These are phyloP conservation scores for Tachycineta bicolor DNA, from an alignment of 2,113 vertebrate species.

Conservation along the genomic window DNA sequence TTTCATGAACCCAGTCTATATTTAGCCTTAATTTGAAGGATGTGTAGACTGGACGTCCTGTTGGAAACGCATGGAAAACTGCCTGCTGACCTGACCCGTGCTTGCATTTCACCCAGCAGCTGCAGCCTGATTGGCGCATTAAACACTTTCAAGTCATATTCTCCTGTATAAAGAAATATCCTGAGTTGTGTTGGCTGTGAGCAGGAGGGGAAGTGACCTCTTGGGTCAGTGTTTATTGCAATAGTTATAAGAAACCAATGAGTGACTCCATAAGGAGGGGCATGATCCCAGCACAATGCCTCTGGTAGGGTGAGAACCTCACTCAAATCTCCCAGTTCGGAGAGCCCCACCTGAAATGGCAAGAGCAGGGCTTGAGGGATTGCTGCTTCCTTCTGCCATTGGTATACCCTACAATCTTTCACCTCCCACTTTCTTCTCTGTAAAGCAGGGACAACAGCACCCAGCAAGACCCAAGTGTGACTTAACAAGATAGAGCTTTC, in stretches of 20 bases:
- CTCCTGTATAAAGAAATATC: background rate
- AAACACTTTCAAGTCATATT: background rate
- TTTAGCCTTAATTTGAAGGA: background rate
- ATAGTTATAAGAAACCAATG: background rate
- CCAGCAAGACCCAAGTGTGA: background rate
- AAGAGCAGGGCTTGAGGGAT: background rate
- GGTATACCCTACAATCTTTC: background rate
- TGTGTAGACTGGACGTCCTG: background rate
- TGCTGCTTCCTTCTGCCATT: background rate
- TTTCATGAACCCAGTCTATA: background rate
- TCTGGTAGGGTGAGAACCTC: background rate
- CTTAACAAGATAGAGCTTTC: background rate
- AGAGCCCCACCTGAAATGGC: background rate
- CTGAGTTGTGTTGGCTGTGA: background rate
- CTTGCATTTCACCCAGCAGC: background rate
- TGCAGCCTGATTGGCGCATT: background rate
- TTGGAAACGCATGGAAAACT: background rate
- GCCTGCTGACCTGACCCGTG: background rate
- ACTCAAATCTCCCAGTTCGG: background rate
- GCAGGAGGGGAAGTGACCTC: background rate
- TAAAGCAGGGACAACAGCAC: background rate
- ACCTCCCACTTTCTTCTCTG: background rate
- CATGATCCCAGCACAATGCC: background rate
- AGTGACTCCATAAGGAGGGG: background rate
- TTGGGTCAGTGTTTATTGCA: background rate